A percentile compares a stretch with the other conserved stretches of the same genome.
phyloP scores from a whole-genome alignment of 2,797 vertebrate species.

The Xerus rutilus region DNA sequence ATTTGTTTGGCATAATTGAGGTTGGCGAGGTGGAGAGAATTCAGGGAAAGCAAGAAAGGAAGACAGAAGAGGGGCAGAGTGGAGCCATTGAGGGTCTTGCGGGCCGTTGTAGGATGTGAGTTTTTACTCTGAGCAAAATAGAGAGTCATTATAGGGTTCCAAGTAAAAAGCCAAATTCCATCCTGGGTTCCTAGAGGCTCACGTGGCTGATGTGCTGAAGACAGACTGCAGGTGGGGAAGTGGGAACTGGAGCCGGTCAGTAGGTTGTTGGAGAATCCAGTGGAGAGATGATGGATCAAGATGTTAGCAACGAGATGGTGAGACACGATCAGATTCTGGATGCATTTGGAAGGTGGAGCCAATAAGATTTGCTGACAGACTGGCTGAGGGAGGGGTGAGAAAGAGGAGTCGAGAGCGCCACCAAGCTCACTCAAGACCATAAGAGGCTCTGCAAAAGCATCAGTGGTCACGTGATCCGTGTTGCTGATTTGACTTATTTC shows the following conservation, averaged over 20 bases:
- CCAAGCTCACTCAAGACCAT: background rate
- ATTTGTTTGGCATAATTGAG: background rate
- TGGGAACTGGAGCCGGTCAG: background rate
- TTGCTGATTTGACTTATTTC: background rate
- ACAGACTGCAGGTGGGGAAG: no score
- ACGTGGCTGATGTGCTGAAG: background rate
- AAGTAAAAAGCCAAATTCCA: background rate
- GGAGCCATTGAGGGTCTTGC: background rate
- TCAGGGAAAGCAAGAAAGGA: background rate
- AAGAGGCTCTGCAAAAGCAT: background rate
- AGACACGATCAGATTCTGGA: background rate
- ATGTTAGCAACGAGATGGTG: no score
- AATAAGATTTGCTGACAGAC: background rate
- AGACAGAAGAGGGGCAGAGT: rapidly evolving
- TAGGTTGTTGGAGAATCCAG: background rate
- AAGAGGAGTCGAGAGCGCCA: background rate
- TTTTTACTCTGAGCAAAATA: background rate
- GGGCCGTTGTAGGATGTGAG: no score
- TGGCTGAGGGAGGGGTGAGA: background rate
- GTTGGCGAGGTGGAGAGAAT: background rate
- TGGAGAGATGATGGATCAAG: no score
- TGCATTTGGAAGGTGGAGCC: background rate
- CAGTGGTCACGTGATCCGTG: background rate
- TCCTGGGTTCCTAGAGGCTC: background rate
- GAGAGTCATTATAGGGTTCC: background rate